These are phyloP conservation scores for Bombus cullumanus DNA, from an alignment of 1,140 invertebrate species.

Conservation along the genomic window DNA sequence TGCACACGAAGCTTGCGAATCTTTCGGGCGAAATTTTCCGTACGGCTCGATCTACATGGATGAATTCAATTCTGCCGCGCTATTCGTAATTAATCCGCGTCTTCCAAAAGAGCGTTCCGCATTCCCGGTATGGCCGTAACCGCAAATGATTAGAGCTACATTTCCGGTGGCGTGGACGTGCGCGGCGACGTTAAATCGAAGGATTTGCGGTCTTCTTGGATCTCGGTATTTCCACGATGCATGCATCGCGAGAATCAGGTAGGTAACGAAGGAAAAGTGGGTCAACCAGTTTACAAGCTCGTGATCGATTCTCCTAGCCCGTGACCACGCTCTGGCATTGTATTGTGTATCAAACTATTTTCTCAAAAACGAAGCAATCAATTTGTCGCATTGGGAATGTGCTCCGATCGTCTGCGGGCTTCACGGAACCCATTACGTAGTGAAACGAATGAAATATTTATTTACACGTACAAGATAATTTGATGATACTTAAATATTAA, in stretches of 20 bases:
- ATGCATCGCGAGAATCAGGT: neutral
- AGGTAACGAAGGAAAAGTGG: slow-evolving; percentile 18
- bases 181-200: slow-evolving; percentile 12
- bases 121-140: neutral
- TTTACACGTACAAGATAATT: neutral
- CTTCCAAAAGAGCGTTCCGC: slow-evolving; percentile 15
- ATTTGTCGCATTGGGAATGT: no score
- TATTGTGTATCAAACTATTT: neutral
- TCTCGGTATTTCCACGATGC: neutral
- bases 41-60: neutral
- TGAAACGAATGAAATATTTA: neutral
- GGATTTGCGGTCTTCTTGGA: slow-evolving; percentile 41
- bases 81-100: slow-evolving; percentile 22
- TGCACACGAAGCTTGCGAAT: neutral
- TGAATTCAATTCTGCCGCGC: slow-evolving; percentile 1
- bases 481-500: no score
- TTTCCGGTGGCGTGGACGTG: slow-evolving; percentile 19
- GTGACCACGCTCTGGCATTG: neutral
- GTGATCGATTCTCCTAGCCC: slow-evolving; percentile 3
- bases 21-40: neutral
- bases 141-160: slow-evolving; percentile 25
- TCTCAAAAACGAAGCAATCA: neutral
- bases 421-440: neutral
- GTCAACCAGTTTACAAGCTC: slow-evolving; percentile 13
- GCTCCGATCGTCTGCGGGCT: neutral